Conservation (phyloP, 1,140 invertebrate species). For the Bombus huntii region DNA sequence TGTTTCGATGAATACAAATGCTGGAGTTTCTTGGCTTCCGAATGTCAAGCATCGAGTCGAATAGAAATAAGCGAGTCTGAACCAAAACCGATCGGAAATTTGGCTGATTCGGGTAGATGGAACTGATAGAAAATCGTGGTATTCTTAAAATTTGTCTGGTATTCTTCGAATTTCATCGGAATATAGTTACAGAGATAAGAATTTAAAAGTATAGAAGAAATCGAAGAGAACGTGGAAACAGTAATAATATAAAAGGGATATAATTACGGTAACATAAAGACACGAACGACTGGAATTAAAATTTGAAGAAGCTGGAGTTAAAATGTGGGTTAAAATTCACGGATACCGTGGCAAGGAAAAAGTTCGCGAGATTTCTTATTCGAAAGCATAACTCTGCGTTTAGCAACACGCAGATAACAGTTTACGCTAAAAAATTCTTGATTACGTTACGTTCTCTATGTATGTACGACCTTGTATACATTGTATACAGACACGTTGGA, state of each 20-base stretch:
- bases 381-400: neutral
- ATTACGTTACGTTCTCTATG: slow-evolving; percentile 2
- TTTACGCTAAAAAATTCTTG: slow-evolving; percentile 23
- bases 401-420: neutral
- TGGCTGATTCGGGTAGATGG: neutral
- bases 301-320: neutral
- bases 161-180: neutral
- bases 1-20: neutral
- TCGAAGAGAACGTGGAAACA: neutral
- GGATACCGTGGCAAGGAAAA: neutral
- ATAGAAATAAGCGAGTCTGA: neutral
- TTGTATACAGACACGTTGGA: neutral
- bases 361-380: neutral
- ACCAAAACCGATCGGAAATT: neutral
- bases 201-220: neutral
- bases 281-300: too few species aligned
- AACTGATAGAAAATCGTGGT: neutral
- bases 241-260: neutral
- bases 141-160: too few species aligned
- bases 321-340: neutral
- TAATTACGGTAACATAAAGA: too few species aligned
- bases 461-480: neutral
- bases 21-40: neutral
- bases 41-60: neutral
- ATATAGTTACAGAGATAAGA: too few species aligned